Percentiles rank a stretch among this genome's conserved stretches.
Evolutionary conservation across 2,888 invertebrate species (phyloP).

Genomic region (Zootermopsis nevadensis): DNA sequence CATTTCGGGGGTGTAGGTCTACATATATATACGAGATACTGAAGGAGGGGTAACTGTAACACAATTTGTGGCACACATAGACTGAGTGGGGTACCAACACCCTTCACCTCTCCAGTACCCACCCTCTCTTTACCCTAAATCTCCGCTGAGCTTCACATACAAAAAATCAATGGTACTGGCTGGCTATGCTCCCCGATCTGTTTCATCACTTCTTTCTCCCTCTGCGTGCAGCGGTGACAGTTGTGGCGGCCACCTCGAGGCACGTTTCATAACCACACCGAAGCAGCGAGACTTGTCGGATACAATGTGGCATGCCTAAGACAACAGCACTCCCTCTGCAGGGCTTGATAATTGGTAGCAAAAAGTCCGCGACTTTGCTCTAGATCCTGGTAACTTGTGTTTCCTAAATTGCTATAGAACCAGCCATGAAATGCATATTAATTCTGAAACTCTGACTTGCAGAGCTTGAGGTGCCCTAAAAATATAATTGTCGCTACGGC

Average conservation of each 20-base stretch:
- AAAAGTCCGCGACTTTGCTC: too few species aligned
- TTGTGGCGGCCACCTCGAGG: slow-evolving; percentile 30
- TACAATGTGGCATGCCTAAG: not conserved
- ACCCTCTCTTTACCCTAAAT: slow-evolving; percentile 47
- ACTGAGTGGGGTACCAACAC: slow-evolving; percentile 23
- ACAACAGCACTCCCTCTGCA: too few species aligned
- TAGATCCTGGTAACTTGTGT: too few species aligned
- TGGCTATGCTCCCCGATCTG: not conserved
- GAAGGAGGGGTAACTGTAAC: slow-evolving; percentile 35
- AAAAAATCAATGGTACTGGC: slow-evolving; percentile 39
- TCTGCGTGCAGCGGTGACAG: slow-evolving; percentile 36
- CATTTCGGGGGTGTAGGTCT: slow-evolving; percentile 42
- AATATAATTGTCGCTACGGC: too few species aligned
- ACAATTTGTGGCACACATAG: slow-evolving; percentile 48
- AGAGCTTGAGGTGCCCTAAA: too few species aligned
- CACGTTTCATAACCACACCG: slow-evolving; percentile 20
- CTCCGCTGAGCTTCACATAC: slow-evolving; percentile 41
- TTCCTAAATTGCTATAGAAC: too few species aligned
- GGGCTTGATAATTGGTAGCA: too few species aligned
- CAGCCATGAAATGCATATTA: too few species aligned
- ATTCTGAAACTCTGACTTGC: too few species aligned
- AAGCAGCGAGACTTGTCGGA: not conserved
- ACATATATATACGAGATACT: not conserved
- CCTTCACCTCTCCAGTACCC: slow-evolving; percentile 15
- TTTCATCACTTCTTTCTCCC: slow-evolving; percentile 33